Evolutionary conservation across 2,113 vertebrate genomes (phyloP).

Genomic region (rat (Rattus norvegicus)): DNA sequence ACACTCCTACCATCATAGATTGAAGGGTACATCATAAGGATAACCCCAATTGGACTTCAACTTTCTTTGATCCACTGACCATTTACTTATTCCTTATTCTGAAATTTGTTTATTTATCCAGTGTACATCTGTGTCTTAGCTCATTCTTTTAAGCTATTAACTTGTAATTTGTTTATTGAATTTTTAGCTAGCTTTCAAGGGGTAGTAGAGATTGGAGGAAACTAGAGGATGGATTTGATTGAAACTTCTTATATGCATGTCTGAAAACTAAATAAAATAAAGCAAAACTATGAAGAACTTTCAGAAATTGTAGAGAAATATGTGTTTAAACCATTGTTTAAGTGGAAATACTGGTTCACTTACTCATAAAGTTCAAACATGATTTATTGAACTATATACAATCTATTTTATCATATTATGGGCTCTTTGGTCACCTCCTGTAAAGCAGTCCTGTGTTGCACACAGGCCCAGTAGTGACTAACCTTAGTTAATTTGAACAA

Average conservation of each 20-base stretch:
- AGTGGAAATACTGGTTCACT: conserved; percentile 32
- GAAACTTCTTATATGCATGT: neutral
- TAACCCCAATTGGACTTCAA: conserved; percentile 29
- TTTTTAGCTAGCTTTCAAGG: conserved; percentile 37
- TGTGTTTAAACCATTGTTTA: conserved; percentile 33
- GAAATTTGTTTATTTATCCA: conserved; percentile 30
- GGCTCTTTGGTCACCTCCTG: conserved; percentile 40
- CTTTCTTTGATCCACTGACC: conserved; percentile 38
- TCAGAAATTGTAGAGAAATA: conserved; percentile 24
- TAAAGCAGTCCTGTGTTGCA: conserved; percentile 7
- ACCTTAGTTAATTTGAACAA: neutral
- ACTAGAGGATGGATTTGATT: neutral
- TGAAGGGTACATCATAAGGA: neutral
- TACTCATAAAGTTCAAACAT: conserved; percentile 38
- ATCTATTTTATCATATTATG: conserved; percentile 23
- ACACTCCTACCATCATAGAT: neutral
- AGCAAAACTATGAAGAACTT: neutral
- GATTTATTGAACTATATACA: conserved; percentile 18
- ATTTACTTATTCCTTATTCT: conserved; percentile 25
- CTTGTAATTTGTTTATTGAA: conserved; percentile 50
- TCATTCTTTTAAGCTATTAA: conserved; percentile 19
- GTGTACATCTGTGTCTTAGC: neutral
- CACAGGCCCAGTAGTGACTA: neutral
- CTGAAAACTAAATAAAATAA: neutral
- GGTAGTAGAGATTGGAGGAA: neutral